Percentiles rank a stretch among this genome's conserved stretches.
phyloP scores from a whole-genome alignment of 2,113 vertebrate genomes.

The Sprattus sprattus region DNA sequence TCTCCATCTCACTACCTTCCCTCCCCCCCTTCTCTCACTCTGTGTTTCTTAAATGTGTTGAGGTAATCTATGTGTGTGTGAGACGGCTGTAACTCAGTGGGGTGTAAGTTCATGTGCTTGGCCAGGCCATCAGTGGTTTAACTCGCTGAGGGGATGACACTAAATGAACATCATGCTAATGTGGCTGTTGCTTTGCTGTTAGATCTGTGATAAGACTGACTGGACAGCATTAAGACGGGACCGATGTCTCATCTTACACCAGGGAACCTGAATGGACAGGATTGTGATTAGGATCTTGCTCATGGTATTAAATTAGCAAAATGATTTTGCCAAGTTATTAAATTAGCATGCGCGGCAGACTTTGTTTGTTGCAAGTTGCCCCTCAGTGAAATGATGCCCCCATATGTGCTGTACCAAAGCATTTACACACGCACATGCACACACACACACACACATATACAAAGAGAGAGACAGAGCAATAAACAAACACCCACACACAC shows the following conservation, averaged over 20 bases:
- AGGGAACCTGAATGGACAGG: too few species aligned
- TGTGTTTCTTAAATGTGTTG: background rate
- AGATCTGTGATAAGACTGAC: background rate
- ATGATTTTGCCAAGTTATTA: too few species aligned
- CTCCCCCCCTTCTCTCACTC: conserved; percentile 3
- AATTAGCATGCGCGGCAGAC: too few species aligned
- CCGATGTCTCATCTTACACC: background rate
- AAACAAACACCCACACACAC: background rate
- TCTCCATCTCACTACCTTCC: conserved; percentile 32
- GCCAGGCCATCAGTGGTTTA: background rate
- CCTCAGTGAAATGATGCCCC: too few species aligned
- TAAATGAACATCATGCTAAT: background rate
- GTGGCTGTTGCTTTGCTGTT: background rate
- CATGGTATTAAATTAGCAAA: too few species aligned
- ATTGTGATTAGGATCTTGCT: too few species aligned
- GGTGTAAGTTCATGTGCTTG: background rate
- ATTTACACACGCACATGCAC: background rate
- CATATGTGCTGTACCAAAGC: too few species aligned
- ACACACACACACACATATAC: background rate
- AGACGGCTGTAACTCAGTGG: background rate
- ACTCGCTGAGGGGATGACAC: background rate
- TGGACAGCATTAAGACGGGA: background rate
- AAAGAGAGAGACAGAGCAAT: background rate
- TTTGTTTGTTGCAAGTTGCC: too few species aligned
- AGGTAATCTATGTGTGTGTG: background rate